Conservation (phyloP, 2,113 vertebrate genomes). For the Ondatra zibethicus region DNA sequence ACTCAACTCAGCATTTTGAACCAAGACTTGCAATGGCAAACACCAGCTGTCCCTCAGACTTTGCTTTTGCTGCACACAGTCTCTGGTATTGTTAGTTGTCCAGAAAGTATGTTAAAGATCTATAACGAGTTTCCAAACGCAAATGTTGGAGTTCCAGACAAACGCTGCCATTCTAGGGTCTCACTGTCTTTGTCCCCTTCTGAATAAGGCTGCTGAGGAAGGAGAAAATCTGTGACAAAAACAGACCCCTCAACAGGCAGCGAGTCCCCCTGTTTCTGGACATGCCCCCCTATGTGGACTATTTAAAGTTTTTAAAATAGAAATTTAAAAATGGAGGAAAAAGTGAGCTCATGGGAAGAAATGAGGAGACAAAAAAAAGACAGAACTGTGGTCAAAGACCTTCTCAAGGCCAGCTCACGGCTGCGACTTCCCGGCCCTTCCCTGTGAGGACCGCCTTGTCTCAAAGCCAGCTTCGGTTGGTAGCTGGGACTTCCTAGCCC, state of each 20-base stretch:
- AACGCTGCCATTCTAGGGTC: background rate
- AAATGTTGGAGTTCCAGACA: background rate
- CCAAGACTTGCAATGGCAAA: background rate
- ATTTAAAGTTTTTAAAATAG: background rate
- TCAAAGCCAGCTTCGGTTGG: background rate
- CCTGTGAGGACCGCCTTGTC: background rate
- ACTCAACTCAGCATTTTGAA: conserved; percentile 28
- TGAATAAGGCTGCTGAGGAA: background rate
- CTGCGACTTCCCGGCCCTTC: no score
- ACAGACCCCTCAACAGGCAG: background rate
- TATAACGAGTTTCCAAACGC: background rate
- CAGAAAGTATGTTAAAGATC: background rate
- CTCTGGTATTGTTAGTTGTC: background rate
- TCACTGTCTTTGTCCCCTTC: background rate
- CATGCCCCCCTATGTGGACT: background rate
- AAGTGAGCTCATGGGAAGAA: background rate
- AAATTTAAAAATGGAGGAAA: background rate
- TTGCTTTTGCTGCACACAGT: background rate
- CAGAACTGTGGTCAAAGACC: background rate
- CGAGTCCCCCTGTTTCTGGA: background rate
- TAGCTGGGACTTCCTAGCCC: background rate
- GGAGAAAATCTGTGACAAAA: background rate
- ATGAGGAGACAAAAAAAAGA: background rate
- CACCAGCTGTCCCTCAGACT: background rate
- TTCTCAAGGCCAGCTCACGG: background rate